Base-by-base conservation (phyloP, 2,113 vertebrate genomes). In the Cygnus buccinator region DNA sequence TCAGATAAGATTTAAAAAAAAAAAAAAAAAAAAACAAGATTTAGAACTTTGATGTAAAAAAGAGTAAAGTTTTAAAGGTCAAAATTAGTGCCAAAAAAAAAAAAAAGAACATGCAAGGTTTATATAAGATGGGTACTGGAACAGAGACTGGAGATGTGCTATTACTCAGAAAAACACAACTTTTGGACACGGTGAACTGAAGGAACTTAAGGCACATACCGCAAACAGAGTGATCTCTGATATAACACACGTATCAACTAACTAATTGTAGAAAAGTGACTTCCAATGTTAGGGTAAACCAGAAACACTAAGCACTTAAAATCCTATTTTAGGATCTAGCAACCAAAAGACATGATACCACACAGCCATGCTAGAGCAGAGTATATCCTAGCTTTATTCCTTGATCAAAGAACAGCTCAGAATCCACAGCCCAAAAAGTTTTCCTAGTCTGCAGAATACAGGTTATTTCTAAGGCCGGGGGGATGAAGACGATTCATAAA, bases 91-190 rank as follows among this genome's bases (percentile, higher is more conserved):
- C n/a, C 81, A 54, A 18, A 61, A 81, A 48, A 55, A 79, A 70
- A 74, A 18, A 41, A n/a, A 48, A 23, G 28, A 25, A 41, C 48
- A 29, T 12, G 28, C 4, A 39, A 35, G 74, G 31, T 65, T 84
- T 13, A 58, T 12, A 50, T 21, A 76, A 88, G 63, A 84, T 3
- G 5, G 6, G 31, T 52, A 78, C 23, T 65, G 46, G 43, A 66
- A 63, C 10, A 50, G 43, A 82, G 37, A 55, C 0, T 35, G 44
- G 87, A 78, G 39, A 75, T 22, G 21, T n/a, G 10, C 37, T 78
- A 13, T 18, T 37, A 35, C 4, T 2, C 54, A 72, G 65, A 66
- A 87, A 85, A 90, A 48, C 0, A 0, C 0, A 0, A 58, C 21
- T 84, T 95, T 31, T 28, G 8, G 61, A 68, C 31, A 71, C 0